A percentile compares a stretch with the other conserved stretches of the same genome.
Conservation (phyloP, 2,113 vertebrate species). For the Grammomys surdaster region DNA sequence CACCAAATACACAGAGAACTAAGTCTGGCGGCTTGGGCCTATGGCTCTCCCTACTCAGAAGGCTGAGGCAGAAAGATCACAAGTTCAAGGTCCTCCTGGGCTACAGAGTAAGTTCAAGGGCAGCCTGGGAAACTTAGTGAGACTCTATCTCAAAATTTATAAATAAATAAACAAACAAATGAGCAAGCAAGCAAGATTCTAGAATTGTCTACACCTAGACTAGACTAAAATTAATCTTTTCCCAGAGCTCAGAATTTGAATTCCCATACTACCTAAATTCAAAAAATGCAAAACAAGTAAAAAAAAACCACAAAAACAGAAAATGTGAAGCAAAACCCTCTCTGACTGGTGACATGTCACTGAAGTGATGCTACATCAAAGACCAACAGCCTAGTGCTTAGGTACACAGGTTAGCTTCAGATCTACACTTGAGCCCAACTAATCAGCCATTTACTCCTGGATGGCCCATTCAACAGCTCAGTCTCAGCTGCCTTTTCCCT, state of each 20-base stretch:
- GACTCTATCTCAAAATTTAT: neutral
- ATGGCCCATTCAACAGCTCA: neutral
- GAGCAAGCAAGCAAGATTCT: neutral
- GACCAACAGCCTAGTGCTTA: neutral
- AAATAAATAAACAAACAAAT: neutral
- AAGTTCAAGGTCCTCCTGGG: neutral
- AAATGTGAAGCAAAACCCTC: constrained; percentile 10
- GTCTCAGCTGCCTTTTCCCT: constrained; percentile 41
- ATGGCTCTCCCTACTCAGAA: neutral
- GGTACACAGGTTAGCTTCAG: constrained; percentile 3
- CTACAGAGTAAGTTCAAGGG: neutral
- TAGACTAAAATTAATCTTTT: constrained; percentile 53
- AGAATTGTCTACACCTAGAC: neutral
- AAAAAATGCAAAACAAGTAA: neutral
- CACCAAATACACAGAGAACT: neutral
- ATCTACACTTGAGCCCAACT: neutral
- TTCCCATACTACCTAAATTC: neutral
- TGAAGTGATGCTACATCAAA: neutral
- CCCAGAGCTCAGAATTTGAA: constrained; percentile 53
- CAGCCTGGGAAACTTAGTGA: neutral
- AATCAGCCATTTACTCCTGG: neutral
- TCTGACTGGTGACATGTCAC: neutral
- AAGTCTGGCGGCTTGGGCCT: neutral
- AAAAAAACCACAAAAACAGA: neutral
- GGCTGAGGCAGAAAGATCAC: neutral